Conservation (phyloP, 2,888 invertebrate species). For the Pasiphila rectangulata region DNA sequence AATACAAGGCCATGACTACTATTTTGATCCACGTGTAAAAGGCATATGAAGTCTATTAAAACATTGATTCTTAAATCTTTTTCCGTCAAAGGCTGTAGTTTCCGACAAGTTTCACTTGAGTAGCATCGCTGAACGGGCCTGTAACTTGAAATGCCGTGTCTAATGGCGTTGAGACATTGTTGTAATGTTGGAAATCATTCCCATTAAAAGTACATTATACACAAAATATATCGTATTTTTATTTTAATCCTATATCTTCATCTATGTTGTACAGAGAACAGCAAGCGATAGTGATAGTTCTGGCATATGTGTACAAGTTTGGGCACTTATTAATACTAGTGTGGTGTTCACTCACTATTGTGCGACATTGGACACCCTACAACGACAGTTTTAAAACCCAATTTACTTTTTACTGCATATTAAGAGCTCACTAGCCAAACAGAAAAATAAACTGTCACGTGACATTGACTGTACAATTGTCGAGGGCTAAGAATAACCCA, state of each 20-base stretch:
- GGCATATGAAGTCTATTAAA: no score
- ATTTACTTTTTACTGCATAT: no score
- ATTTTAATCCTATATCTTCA: conserved; percentile 11
- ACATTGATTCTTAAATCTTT: no score
- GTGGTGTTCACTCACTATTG: neutral
- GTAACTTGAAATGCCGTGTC: conserved; percentile 46
- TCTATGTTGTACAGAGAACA: conserved; percentile 4
- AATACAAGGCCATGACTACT: no score
- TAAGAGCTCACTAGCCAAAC: no score
- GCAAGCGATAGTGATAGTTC: conserved; percentile 2
- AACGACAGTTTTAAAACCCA: neutral
- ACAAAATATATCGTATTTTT: conserved; percentile 36
- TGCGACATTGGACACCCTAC: neutral
- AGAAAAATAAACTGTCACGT: no score
- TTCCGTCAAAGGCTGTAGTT: neutral
- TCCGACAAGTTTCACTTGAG: neutral
- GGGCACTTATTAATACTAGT: neutral
- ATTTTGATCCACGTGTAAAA: no score
- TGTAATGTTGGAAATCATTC: conserved; percentile 71
- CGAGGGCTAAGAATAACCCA: no score
- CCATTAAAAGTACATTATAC: conserved; percentile 78
- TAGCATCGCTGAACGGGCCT: neutral
- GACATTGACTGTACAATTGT: no score
- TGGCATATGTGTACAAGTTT: neutral
- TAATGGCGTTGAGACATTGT: conserved; percentile 51